Conservation (phyloP, 1,140 invertebrate species). For the Aphaenogaster rudis region DNA sequence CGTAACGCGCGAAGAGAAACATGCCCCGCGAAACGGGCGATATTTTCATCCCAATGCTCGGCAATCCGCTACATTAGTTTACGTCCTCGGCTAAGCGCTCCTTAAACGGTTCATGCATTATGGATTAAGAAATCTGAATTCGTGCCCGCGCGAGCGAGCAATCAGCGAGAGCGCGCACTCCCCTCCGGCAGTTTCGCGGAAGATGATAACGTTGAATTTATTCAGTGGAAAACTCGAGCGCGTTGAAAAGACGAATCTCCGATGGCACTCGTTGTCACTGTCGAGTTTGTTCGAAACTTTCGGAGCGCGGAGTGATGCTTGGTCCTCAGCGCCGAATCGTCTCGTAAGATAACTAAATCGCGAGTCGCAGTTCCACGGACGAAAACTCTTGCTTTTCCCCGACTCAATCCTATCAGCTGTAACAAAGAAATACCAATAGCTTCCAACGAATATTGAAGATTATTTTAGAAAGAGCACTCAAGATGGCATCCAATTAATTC, state of each 20-base stretch:
- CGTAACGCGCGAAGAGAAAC: neutral
- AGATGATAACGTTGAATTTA: slow-evolving; percentile 76
- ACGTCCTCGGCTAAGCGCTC: slow-evolving; percentile 71
- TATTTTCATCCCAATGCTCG: slow-evolving; percentile 75
- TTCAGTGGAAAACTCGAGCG: slow-evolving; percentile 73
- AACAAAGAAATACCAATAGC: neutral
- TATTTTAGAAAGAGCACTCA: neutral
- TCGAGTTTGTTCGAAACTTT: slow-evolving; percentile 54
- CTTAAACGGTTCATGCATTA: slow-evolving; percentile 80
- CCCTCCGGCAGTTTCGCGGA: slow-evolving; percentile 39
- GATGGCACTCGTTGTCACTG: slow-evolving; percentile 54
- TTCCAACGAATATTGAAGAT: neutral
- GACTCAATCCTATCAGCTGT: slow-evolving; percentile 26
- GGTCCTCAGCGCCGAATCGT: slow-evolving; percentile 36
- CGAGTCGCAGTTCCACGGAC: neutral
- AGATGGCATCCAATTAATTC: slow-evolving; percentile 14
- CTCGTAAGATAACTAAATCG: neutral
- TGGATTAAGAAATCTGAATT: slow-evolving; percentile 80
- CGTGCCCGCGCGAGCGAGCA: slow-evolving; percentile 48
- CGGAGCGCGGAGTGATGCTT: neutral
- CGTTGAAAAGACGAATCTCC: slow-evolving; percentile 62
- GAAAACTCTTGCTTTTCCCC: neutral
- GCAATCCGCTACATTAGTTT: slow-evolving; percentile 79
- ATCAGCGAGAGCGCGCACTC: slow-evolving; percentile 47
- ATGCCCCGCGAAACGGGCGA: slow-evolving; percentile 27